Evolutionary conservation across 2,888 invertebrate genomes (phyloP), one percentile per base, ranked within the genome.

Genomic region (Mythimna albipuncta): DNA sequence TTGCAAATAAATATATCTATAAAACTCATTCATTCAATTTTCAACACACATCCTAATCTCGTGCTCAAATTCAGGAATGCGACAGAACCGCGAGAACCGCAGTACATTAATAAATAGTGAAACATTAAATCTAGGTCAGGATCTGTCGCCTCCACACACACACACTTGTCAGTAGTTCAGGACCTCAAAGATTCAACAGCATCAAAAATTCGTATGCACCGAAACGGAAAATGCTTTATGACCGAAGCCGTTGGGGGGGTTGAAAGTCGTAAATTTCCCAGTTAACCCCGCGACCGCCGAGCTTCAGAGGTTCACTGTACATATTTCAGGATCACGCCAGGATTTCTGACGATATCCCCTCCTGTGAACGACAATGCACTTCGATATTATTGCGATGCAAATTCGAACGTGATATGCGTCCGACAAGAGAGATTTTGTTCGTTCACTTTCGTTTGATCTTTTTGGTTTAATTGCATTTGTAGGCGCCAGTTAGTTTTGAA

Each of bases 301-400:
- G 86, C 84, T 82, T 76, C 77, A 67, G 52, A 68, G 82, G 79
- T 83, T 85, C 87, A 86, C 86, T 88, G 87, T 91, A 88, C 92
- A 93, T 93, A 91, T 92, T 91, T 93, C 89, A 91, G 89, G 89
- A 90, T 92, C 91, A 88, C 85, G 86, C 81, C 71, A 79, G 87
- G 88, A 89, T 88, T 86, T 89, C 85, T 87, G 89, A 88, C 87
- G 85, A 74, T 78, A 70, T 55, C 65, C 59, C 59, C 55, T 73
- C 86, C 84, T 85, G 81, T 88, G 88, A 87, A 86, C 72, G 73
- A 77, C 77, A 77, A 87, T 90, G 88, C 89, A 89, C 88, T 87
- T 84, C 72, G 75, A 78, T 88, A 87, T 82, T 87, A 84, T 85
- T 85, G 82, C 86, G 71, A 87, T 82, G 88, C 86, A 87, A 87